Evolutionary conservation across 2,797 vertebrate species (phyloP).

Genomic region (Gallinago stenura): DNA sequence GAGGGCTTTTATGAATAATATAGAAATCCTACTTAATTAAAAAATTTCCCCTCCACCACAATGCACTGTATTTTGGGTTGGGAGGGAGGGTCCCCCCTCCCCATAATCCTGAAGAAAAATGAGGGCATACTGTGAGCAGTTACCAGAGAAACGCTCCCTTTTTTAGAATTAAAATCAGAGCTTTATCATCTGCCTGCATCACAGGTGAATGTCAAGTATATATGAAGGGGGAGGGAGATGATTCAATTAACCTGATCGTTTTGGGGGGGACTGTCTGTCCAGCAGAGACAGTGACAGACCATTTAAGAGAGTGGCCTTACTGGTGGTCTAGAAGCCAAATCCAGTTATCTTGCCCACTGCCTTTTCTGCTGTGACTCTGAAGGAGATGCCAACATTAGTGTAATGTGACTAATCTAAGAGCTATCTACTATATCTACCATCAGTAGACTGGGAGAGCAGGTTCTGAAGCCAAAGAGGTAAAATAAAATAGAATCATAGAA

Average conservation of each 20-base stretch:
- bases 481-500: background rate
- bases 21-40: background rate
- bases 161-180: background rate
- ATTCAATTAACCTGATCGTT: background rate
- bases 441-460: background rate
- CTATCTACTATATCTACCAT: background rate
- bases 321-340: background rate
- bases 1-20: background rate
- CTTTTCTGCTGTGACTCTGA: background rate
- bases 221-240: background rate
- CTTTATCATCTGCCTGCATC: conserved; percentile 5
- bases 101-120: background rate
- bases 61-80: background rate
- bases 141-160: conserved; percentile 1
- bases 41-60: background rate
- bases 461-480: background rate
- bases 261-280: background rate
- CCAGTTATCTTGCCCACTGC: background rate
- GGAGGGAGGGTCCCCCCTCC: background rate
- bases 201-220: background rate
- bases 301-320: background rate
- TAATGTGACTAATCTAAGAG: background rate
- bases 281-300: background rate
- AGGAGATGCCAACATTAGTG: background rate
- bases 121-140: background rate